Evolutionary conservation across 2,797 vertebrate species (phyloP).

Genomic region (Tympanoctomys barrerae): DNA sequence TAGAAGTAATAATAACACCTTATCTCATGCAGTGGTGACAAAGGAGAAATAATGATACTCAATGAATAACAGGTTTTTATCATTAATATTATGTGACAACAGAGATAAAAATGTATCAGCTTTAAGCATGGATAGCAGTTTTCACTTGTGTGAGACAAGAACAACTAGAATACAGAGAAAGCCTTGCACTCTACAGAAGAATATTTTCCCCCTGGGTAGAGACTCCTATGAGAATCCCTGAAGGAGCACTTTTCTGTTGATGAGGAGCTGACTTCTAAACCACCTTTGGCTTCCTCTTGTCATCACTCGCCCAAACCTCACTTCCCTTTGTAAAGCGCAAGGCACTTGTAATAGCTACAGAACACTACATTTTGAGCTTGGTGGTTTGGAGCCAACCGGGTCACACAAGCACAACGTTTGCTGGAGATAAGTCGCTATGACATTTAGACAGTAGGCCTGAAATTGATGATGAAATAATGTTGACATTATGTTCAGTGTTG

Average conservation of each 20-base stretch:
- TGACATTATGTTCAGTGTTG: not conserved
- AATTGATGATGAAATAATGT: constrained; percentile 26
- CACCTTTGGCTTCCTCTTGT: not conserved
- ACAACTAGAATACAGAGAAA: not conserved
- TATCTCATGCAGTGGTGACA: not conserved
- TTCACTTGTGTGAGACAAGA: not conserved
- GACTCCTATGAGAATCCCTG: not conserved
- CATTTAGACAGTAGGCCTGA: not conserved
- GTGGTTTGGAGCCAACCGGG: not conserved
- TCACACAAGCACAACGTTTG: not conserved
- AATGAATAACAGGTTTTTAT: not conserved
- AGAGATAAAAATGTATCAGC: not conserved
- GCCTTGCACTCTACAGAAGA: not conserved
- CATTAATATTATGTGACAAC: not conserved
- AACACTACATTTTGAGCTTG: not conserved
- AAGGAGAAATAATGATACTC: not conserved
- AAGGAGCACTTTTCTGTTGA: not conserved
- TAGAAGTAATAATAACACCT: not conserved
- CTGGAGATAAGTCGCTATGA: not conserved
- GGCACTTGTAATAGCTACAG: not conserved
- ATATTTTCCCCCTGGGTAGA: not conserved
- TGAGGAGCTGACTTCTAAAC: not conserved
- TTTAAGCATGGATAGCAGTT: not conserved
- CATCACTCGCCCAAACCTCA: not conserved
- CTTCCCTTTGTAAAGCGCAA: not conserved